These are phyloP conservation scores for Tinea pellionella DNA, from an alignment of 2,888 invertebrate species.

Conservation along the genomic window DNA sequence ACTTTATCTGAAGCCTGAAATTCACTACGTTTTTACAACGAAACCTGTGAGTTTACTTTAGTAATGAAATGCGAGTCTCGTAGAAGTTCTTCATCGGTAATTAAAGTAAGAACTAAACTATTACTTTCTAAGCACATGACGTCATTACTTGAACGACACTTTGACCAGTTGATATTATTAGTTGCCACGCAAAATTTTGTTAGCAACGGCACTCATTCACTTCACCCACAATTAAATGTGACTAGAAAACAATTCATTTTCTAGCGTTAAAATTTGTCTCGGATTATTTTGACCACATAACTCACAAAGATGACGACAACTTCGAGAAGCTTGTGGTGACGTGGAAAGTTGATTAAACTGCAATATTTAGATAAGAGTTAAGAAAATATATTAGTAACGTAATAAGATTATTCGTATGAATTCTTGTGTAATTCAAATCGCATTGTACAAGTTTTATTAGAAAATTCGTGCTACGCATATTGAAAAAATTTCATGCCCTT, in stretches of 20 bases:
- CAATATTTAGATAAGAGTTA: no score
- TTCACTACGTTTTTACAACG: neutral
- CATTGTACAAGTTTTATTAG: neutral
- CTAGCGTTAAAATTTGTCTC: no score
- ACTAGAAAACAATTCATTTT: no score
- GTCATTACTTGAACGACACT: conserved; percentile 3
- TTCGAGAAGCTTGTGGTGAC: no score
- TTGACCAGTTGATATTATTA: neutral
- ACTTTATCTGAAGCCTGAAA: neutral
- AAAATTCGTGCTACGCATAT: neutral
- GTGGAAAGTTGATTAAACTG: no score
- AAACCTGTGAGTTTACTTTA: neutral
- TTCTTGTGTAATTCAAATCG: no score
- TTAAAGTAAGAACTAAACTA: neutral
- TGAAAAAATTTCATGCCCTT: neutral
- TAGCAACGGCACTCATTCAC: neutral
- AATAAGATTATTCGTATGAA: no score
- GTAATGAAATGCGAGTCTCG: neutral
- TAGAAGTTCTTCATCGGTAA: neutral
- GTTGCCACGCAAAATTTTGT: neutral
- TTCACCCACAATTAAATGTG: no score
- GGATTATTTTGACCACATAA: no score
- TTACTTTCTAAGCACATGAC: neutral
- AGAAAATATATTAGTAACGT: no score
- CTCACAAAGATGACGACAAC: no score